Evolutionary conservation across 2,888 invertebrate genomes (phyloP), one percentile per base, ranked within the genome.

Genomic region (Chelonus formosanus): DNA sequence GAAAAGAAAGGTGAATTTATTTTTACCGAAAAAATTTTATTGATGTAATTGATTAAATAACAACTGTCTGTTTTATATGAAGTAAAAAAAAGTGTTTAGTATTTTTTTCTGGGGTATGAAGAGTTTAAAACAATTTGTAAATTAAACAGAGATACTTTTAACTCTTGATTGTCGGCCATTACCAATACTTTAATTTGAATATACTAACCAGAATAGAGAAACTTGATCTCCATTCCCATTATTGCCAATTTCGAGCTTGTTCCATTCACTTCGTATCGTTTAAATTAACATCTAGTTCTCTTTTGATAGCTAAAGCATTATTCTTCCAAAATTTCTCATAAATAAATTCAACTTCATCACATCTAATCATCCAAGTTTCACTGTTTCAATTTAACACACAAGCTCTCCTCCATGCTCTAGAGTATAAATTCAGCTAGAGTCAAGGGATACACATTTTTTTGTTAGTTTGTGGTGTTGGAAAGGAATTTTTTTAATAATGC

Each of bases 171-270:
- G 78, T 75, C 75, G 75, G 74, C 78, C 78, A 75, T 76, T 78
- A 77, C 57, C 78, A 78, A 78, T 79, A 82, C 40, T 82, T 83
- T 80, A 80, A 83, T 83, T 82, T 83, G 79, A 83, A 83, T 82
- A 20, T 20, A 80, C 80, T 82, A 83, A 82, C 80, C 80, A 82
- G 80, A 81, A 77, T 76, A 77, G 31, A 32, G 79, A 79, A 80
- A 80, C 61, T 61, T 61, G 43, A 52, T 61, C 61, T 52, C 36
- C 43, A 52, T 52, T 61, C 53, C 43, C 61, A 31, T 61, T 61
- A 61, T 61, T 61, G 61, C 61, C 61, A 61, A 61, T 61, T 61
- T 61, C 53, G 34, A 40, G 10, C 61, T 53, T 61, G 61, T 61
- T 61, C 53, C 61, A 76, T 76, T 76, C 79, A 80, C 81, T 82